These are phyloP conservation scores for Andrena minutula DNA, from an alignment of 2,888 invertebrate genomes.

Conservation along the genomic window DNA sequence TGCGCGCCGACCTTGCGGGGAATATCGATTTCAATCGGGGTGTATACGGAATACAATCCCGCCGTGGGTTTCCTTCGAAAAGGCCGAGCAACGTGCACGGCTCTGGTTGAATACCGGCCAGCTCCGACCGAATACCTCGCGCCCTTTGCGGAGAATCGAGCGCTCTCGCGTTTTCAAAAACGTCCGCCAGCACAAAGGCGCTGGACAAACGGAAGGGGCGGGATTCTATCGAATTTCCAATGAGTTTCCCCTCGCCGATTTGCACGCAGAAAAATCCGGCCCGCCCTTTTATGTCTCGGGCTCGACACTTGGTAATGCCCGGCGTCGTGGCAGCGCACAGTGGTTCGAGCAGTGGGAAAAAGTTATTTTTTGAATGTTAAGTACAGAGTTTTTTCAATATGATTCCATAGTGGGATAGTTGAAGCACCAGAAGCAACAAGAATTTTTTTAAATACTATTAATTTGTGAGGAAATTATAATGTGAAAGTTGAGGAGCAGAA, in stretches of 20 bases:
- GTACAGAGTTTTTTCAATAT: too few relatives aligned
- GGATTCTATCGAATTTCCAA: constrained; percentile 48
- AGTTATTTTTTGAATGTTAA: too few relatives aligned
- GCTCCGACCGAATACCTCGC: constrained; percentile 44
- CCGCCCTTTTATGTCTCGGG: not conserved
- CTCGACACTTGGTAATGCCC: not conserved
- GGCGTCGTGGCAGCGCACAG: too few relatives aligned
- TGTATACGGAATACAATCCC: constrained; percentile 78
- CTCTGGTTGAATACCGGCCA: constrained; percentile 43
- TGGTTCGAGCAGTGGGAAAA: too few relatives aligned
- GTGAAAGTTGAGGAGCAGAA: too few relatives aligned
- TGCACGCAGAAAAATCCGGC: constrained; percentile 8
- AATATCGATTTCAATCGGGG: constrained; percentile 81
- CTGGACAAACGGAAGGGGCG: constrained; percentile 2
- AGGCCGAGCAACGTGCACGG: constrained; percentile 51
- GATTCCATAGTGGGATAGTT: too few relatives aligned
- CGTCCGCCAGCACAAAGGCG: constrained; percentile 19
- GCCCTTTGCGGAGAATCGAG: constrained; percentile 38
- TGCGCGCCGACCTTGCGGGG: constrained; percentile 75
- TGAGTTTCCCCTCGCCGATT: constrained; percentile 26
- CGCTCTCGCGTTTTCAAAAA: constrained; percentile 40
- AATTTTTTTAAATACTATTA: too few relatives aligned
- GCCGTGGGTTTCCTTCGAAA: constrained; percentile 69
- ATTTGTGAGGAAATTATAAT: too few relatives aligned
- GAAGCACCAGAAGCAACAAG: too few relatives aligned